Base-by-base conservation (phyloP, 2,888 invertebrate genomes). In the Diadromus collaris region DNA sequence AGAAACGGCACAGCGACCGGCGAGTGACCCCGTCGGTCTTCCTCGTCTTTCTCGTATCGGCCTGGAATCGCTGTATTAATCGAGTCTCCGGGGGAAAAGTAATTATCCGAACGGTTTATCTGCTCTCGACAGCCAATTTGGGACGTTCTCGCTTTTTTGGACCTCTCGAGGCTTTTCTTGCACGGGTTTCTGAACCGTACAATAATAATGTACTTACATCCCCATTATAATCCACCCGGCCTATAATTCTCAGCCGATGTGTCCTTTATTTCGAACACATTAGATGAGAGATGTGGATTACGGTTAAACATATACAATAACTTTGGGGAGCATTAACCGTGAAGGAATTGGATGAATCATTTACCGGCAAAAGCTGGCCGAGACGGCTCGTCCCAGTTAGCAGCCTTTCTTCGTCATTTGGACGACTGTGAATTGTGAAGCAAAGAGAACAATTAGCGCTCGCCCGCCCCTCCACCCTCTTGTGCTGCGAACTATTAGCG, bases 21-120 rank as follows among this genome's bases (percentile, higher is more conserved):
- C 60, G 70, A 60, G 29, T 58, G 48, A 58, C 46, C 56, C 24
- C 29, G 21, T 19, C 19, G 19, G 32, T 16, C 34, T n/a, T 16
- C 6, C 69, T 48, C 69, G 56, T 76, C 63, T 75, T 76, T 46
- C 27, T 69, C 48, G 67, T 38, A 38, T 65, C 48, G 48, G 29
- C 10, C 74, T 72, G 74, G 63, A n/a, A 79, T 81, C 74, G 75
- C 38, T 79, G 84, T 85, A 85, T 85, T 83, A 86, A 84, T 86
- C 82, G 83, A 82, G 81, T 83, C 82, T n/a, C 81, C 71, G 83
- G 75, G 38, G 54, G 27, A 78, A 82, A 85, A 86, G 85, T 85
- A 86, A 86, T 86, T 86, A 86, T 82, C 84, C 78, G 74, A 71
- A 54, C 68, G 82, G 82, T 76, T 85, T 85, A 83, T 86, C 85